A percentile compares a stretch with the other conserved stretches of the same genome.
phyloP scores from a whole-genome alignment of 2,113 vertebrate genomes.

The Suncus etruscus region DNA sequence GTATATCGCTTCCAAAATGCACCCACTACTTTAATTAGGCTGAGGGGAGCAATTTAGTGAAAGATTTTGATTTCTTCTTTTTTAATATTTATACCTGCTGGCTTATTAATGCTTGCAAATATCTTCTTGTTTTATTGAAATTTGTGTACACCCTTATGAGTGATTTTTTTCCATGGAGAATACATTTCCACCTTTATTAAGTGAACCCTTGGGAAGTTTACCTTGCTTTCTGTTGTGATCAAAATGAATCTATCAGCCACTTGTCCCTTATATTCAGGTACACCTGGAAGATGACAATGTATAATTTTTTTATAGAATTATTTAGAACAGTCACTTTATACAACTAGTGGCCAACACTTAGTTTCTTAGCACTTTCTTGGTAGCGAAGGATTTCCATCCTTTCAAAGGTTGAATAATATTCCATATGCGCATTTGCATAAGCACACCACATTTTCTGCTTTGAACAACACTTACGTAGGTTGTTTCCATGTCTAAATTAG shows the following conservation, averaged over 20 bases:
- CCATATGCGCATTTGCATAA: background rate
- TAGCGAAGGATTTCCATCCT: slow-evolving; percentile 9
- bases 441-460: background rate
- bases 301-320: background rate
- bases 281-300: background rate
- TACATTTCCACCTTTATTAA: slow-evolving; percentile 20
- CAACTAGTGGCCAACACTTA: too few species aligned
- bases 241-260: background rate
- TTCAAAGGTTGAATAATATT: background rate
- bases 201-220: slow-evolving; percentile 1
- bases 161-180: background rate
- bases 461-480: background rate
- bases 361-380: background rate
- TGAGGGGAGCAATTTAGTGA: slow-evolving; percentile 29
- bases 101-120: slow-evolving; percentile 20
- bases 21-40: slow-evolving; percentile 1
- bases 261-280: background rate
- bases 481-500: background rate
- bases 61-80: slow-evolving; percentile 59
- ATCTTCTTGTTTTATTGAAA: slow-evolving; percentile 60
- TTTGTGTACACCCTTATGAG: slow-evolving; percentile 38
- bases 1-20: background rate
- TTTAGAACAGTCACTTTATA: background rate
- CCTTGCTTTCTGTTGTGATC: slow-evolving; percentile 53
- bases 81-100: slow-evolving; percentile 41